Percentiles rank a stretch among this genome's conserved stretches.
Evolutionary conservation across 2,113 vertebrate species (phyloP).

Genomic region (Tyrannus savana): DNA sequence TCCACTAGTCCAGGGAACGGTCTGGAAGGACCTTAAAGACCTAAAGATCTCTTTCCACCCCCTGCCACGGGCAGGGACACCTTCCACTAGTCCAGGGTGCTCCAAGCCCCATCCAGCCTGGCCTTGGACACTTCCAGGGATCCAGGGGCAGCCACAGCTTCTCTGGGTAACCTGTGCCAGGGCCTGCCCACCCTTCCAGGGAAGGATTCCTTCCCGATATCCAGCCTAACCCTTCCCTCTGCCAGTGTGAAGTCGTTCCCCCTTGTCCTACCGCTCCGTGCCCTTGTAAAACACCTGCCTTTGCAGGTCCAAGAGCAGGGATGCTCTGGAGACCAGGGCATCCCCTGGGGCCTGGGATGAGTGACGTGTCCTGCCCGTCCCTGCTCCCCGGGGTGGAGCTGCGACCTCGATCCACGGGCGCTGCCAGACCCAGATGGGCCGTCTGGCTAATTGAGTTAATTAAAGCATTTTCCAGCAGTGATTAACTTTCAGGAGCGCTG

Average conservation of each 20-base stretch:
- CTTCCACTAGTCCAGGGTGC: accelerated
- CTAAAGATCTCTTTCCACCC: neutral
- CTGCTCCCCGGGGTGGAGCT: accelerated
- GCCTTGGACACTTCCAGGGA: neutral
- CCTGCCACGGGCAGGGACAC: neutral
- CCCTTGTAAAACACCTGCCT: neutral
- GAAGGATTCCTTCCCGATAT: neutral
- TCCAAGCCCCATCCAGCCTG: accelerated
- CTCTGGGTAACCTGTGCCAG: neutral
- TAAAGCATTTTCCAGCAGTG: neutral
- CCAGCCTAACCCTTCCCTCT: neutral
- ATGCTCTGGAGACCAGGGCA: neutral
- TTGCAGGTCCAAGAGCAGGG: neutral
- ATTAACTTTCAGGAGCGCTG: neutral
- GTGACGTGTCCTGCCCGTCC: too few relatives aligned
- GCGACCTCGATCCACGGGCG: neutral
- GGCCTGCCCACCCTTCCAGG: neutral
- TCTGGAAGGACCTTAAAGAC: neutral
- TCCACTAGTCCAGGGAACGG: neutral
- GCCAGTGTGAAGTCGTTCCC: neutral
- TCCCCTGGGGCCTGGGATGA: accelerated
- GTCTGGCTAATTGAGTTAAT: conserved; percentile 47
- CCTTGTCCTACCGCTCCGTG: neutral
- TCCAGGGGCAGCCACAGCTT: neutral
- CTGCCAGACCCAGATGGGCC: neutral